Conservation (phyloP, 2,113 vertebrate genomes). For the Hypanus sabinus region DNA sequence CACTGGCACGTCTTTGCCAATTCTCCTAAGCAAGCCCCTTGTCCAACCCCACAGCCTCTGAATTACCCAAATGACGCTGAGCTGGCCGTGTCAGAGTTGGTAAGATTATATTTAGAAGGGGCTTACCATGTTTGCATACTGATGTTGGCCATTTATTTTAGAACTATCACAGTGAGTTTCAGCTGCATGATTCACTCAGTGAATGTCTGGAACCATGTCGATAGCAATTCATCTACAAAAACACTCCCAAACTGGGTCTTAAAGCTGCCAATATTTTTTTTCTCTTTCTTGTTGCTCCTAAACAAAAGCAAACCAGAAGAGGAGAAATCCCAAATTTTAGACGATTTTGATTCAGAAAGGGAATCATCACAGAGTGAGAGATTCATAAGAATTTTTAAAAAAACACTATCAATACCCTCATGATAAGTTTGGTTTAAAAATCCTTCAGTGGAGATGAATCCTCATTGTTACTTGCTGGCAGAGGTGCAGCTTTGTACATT, state of each 20-base stretch:
- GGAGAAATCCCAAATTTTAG: neutral
- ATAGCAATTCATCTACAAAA: neutral
- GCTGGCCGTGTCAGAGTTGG: constrained; percentile 1
- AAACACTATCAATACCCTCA: neutral
- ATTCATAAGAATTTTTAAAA: too few species aligned
- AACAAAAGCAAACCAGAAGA: neutral
- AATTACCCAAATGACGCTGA: neutral
- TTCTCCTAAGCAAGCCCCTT: constrained; percentile 65
- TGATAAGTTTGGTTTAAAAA: neutral
- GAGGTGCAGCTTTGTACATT: neutral
- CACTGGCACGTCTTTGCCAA: constrained; percentile 54
- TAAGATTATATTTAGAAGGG: constrained; percentile 8
- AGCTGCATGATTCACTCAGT: neutral
- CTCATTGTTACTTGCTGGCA: neutral
- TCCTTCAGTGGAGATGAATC: neutral
- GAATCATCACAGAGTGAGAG: neutral
- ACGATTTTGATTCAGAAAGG: neutral
- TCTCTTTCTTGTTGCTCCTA: neutral
- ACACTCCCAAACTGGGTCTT: neutral
- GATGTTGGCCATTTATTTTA: constrained; percentile 11
- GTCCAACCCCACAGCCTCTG: constrained; percentile 18
- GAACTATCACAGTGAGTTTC: constrained; percentile 18
- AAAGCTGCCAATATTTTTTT: constrained; percentile 23
- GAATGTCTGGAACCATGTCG: neutral
- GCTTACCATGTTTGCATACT: constrained; percentile 13